Percentiles rank a stretch among this genome's conserved stretches.
Evolutionary conservation across 35 echinoderm and acorn worm species (phyloP).

Genomic region (Ophiothrix spiculata): DNA sequence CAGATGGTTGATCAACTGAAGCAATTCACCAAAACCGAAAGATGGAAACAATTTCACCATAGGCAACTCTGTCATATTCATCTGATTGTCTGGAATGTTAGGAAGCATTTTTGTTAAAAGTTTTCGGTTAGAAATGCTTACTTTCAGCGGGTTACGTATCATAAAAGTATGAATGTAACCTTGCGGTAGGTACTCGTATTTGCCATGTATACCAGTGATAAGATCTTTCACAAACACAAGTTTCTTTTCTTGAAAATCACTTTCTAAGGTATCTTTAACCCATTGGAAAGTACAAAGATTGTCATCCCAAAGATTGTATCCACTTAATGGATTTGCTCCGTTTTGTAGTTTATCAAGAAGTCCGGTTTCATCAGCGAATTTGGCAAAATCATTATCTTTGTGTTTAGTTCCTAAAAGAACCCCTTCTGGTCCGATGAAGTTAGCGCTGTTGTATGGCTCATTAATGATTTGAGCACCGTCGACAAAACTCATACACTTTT

Average conservation of each 20-base stretch:
- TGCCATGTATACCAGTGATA: conserved; percentile 25
- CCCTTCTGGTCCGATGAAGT: not conserved
- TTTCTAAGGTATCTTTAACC: not conserved
- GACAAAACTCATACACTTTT: conserved; percentile 62
- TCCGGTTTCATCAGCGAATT: not conserved
- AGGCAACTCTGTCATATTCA: not conserved
- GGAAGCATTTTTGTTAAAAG: not conserved
- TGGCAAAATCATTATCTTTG: not conserved
- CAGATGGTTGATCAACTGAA: conserved; percentile 11
- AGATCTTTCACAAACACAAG: conserved; percentile 66
- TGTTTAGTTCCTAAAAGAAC: not conserved
- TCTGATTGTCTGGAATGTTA: not conserved
- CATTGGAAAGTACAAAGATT: not conserved
- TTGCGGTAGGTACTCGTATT: conserved; percentile 38
- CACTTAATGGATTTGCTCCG: too few species aligned
- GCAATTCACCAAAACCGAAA: not conserved
- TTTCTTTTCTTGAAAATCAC: conserved; percentile 24
- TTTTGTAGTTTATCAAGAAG: too few species aligned
- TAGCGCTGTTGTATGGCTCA: conserved; percentile 40
- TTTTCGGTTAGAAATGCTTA: conserved; percentile 9
- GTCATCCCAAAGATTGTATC: not conserved
- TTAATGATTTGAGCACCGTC: conserved; percentile 45
- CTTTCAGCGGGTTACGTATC: conserved; percentile 51
- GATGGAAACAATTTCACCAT: not conserved
- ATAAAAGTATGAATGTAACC: conserved; percentile 50